phyloP scores from a whole-genome alignment of 2,113 vertebrate species.

The Anoura caudifer region DNA sequence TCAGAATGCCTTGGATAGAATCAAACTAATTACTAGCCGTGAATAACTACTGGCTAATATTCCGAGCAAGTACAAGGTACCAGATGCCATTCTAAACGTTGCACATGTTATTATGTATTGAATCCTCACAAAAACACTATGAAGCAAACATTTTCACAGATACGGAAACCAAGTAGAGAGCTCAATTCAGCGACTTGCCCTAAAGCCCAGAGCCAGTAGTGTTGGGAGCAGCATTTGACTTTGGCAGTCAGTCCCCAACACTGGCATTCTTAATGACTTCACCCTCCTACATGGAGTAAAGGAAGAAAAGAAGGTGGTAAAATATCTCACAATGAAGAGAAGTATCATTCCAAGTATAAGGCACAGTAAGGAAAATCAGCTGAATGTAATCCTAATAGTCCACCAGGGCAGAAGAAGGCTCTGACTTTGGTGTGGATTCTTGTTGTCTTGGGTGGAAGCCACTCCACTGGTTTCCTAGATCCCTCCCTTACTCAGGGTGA shows the following conservation, averaged over 20 bases:
- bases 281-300: background rate
- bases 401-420: background rate
- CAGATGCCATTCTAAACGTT: background rate
- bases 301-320: background rate
- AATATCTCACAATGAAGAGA: background rate
- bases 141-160: background rate
- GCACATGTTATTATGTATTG: background rate
- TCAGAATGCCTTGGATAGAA: background rate
- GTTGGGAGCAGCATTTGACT: background rate
- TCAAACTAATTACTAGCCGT: background rate
- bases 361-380: background rate
- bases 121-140: background rate
- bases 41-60: background rate
- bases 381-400: background rate
- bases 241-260: background rate
- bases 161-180: background rate
- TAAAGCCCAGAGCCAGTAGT: background rate
- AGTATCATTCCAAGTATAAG: background rate
- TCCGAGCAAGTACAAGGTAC: background rate
- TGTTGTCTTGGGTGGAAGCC: background rate
- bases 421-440: background rate
- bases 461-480: background rate
- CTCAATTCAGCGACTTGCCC: background rate
- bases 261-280: background rate
- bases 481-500: background rate